Evolutionary conservation across 1,140 invertebrate genomes (phyloP), one percentile per base, ranked within the genome.

Genomic region (Caenorhabditis remanei): DNA sequence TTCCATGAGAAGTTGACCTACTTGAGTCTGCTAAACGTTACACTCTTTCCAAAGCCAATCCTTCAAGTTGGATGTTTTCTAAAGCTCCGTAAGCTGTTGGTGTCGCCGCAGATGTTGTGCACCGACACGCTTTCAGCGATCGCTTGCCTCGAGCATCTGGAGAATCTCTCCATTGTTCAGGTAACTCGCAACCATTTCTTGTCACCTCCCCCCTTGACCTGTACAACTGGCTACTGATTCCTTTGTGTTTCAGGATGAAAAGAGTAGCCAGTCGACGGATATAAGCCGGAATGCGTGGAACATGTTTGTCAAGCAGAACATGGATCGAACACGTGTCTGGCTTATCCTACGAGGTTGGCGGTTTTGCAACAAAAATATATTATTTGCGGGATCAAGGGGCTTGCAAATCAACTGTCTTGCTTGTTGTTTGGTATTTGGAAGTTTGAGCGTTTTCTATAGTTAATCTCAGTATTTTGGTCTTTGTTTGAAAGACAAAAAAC

Each of bases 31-130:
- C 85, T 67, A 21, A 85, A 85, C 53, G 6, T 79, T 4, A 85
- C 63, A 8, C 63, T 85, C 50, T 50, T 32, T 46, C 85, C 85
- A 41, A 40, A 75, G 46, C 46, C 85, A 53, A 40, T 50, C 16
- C 63, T 85, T 53, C 85, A 85, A 40, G 46, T 85, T 14, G 85
- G 85, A 43, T 67, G 63, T 21, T 85, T 85, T 48, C 85, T 85
- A n/a, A 85, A 85, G n/a, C 85, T 85, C 63, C 21, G 50, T 24
- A 53, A 75, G 32, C 67, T 85, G 32, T 32, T 50, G 46, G 41
- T 85, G 50, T 85, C 85, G 50, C 85, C 85, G 50, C 53, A 58
- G 50, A 85, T 53, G 48, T 40, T 85, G 50, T 75, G 63, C 65
- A 41, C 63, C 53, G 67, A 58, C 67, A 71, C 85, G 24, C 63